Evolutionary conservation across 2,888 invertebrate species (phyloP).

Genomic region (Lycophotia porphyrea): DNA sequence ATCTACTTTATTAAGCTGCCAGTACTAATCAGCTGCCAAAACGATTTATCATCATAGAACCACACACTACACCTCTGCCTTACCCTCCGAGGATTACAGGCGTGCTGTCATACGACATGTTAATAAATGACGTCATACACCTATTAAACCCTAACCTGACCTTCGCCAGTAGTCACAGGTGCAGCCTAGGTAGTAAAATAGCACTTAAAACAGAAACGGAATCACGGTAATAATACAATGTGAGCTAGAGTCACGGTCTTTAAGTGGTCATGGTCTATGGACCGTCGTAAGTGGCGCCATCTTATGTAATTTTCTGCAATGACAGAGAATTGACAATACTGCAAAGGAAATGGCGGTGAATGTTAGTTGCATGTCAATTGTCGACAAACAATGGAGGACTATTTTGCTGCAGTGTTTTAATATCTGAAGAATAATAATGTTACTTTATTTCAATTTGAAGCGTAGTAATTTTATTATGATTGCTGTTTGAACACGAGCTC

Average conservation of each 20-base stretch:
- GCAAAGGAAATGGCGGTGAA: constrained; percentile 5
- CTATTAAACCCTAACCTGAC: not conserved
- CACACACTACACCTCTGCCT: too few relatives aligned
- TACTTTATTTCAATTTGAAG: not conserved
- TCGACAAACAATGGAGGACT: not conserved
- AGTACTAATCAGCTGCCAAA: too few relatives aligned
- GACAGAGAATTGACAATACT: constrained; percentile 27
- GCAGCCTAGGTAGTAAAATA: not conserved
- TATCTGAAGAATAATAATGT: not conserved
- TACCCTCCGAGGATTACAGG: too few relatives aligned
- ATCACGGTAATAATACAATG: constrained; percentile 36
- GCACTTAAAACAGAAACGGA: not conserved
- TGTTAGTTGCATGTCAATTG: constrained; percentile 5
- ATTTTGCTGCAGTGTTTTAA: constrained; percentile 12
- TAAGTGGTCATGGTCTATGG: constrained; percentile 32
- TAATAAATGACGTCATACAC: not conserved
- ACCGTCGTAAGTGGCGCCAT: constrained; percentile 33
- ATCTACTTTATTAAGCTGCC: too few relatives aligned
- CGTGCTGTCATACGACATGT: too few relatives aligned
- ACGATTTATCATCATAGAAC: too few relatives aligned
- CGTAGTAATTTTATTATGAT: not conserved
- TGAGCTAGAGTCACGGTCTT: constrained; percentile 35
- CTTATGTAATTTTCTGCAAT: constrained; percentile 36
- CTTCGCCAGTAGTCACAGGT: not conserved
- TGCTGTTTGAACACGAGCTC: not conserved